Percentiles rank a stretch among this genome's conserved stretches.
phyloP scores from a whole-genome alignment of 2,888 invertebrate genomes.

The Leucoma salicis region DNA sequence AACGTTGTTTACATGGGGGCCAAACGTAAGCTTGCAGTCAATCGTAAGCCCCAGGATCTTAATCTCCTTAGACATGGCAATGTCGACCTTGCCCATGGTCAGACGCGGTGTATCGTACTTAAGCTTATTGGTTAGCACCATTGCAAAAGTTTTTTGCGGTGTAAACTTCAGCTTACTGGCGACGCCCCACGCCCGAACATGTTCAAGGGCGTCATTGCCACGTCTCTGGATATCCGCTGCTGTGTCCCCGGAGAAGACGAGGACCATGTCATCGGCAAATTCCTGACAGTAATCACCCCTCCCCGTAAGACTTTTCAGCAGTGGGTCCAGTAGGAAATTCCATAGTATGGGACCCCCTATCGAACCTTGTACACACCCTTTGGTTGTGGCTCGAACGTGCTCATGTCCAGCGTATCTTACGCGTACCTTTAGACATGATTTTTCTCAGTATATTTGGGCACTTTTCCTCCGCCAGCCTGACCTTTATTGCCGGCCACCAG shows the following conservation, averaged over 20 bases:
- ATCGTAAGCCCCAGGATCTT: neutral
- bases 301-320: no score
- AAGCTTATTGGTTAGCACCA: no score
- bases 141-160: neutral
- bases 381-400: neutral
- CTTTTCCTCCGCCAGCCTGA: no score
- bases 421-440: neutral
- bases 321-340: no score
- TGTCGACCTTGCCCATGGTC: neutral
- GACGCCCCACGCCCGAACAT: neutral
- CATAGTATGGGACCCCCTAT: no score
- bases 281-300: no score
- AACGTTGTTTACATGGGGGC: neutral
- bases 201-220: neutral
- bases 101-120: no score
- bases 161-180: neutral
- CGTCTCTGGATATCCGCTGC: no score
- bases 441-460: neutral
- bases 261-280: no score
- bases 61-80: no score
- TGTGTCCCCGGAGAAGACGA: no score
- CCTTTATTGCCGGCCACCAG: no score
- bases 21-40: neutral
- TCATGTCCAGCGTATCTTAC: neutral
- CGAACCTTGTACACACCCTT: conserved; percentile 11